Evolutionary conservation across 2,797 vertebrate species (phyloP).

Genomic region (Hyperoplus lanceolatus): DNA sequence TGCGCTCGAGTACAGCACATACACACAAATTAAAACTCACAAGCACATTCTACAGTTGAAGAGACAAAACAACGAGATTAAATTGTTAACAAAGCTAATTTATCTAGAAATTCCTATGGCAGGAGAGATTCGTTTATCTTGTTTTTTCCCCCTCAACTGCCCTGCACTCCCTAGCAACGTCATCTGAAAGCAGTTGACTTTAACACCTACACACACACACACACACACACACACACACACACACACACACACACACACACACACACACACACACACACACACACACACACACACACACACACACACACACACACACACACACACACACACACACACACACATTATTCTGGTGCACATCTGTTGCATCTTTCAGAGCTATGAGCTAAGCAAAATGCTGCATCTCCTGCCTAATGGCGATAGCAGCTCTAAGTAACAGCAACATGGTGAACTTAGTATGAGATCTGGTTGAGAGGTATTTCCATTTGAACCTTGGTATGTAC

Average conservation of each 20-base stretch:
- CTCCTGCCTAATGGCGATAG: constrained; percentile 29
- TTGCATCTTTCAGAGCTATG: constrained; percentile 27
- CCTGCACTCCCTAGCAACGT: constrained; percentile 1
- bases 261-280: constrained; percentile 21
- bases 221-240: constrained; percentile 18
- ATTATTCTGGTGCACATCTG: constrained; percentile 10
- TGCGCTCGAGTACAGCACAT: not conserved
- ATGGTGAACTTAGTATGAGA: not conserved
- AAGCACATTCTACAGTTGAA: not conserved
- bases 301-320: constrained; percentile 22
- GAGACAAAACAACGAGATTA: not conserved
- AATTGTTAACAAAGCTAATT: not conserved
- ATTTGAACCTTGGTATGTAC: not conserved
- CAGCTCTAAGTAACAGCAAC: constrained; percentile 21
- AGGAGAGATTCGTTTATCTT: constrained; percentile 32
- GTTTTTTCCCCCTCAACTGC: constrained; percentile 27
- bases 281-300: constrained; percentile 8
- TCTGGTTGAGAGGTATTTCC: not conserved
- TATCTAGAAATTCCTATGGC: not conserved
- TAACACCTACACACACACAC: constrained; percentile 34
- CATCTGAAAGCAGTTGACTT: constrained; percentile 51
- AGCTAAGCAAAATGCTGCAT: constrained; percentile 13
- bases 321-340: constrained; percentile 12
- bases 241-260: constrained; percentile 21
- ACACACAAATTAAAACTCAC: not conserved